A percentile compares a stretch with the other conserved stretches of the same genome.
These are phyloP conservation scores for Theretra japonica DNA, from an alignment of 2,888 invertebrate genomes.

Conservation along the genomic window DNA sequence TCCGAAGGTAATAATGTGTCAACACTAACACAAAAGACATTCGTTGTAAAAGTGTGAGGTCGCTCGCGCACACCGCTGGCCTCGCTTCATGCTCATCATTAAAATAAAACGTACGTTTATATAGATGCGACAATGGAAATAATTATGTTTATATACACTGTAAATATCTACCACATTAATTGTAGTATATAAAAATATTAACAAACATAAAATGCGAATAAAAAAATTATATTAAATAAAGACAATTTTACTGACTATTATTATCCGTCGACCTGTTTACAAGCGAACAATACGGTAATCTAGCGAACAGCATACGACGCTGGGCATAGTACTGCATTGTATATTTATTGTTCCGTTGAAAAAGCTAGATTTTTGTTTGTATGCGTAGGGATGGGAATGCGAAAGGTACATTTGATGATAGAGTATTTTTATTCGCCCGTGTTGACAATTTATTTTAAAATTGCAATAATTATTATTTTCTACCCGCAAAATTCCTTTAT, in stretches of 20 bases:
- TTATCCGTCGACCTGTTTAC: neutral
- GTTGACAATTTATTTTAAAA: too few species aligned
- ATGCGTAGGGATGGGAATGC: too few species aligned
- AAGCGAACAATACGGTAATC: neutral
- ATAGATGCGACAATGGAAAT: neutral
- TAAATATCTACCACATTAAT: too few species aligned
- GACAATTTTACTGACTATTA: neutral
- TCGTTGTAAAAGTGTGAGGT: slow-evolving; percentile 10
- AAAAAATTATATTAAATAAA: neutral
- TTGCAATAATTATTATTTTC: too few species aligned
- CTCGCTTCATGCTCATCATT: neutral
- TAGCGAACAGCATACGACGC: neutral
- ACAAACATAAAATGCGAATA: neutral
- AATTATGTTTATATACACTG: too few species aligned
- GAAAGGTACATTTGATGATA: too few species aligned
- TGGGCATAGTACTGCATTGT: neutral
- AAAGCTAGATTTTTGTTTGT: too few species aligned
- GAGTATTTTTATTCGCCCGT: too few species aligned
- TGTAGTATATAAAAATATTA: too few species aligned
- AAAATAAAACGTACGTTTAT: neutral
- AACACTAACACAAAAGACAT: slow-evolving; percentile 6
- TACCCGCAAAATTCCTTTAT: too few species aligned
- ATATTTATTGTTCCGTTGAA: neutral
- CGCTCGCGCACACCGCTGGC: neutral
- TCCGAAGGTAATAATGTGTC: slow-evolving; percentile 19